phyloP scores from a whole-genome alignment of 2,888 invertebrate species.

The Eudemis profundana region DNA sequence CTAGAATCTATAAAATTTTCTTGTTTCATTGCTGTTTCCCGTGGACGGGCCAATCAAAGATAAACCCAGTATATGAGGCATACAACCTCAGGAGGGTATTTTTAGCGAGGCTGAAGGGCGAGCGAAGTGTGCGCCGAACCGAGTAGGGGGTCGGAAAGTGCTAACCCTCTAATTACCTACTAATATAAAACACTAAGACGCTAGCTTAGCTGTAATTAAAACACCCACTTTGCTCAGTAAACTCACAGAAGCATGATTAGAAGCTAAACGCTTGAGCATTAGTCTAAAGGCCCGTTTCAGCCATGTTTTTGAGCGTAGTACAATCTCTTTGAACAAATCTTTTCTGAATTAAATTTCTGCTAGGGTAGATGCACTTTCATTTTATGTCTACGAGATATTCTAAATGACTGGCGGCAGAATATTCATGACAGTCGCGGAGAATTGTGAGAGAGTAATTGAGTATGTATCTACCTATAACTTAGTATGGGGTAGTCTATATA shows the following conservation, averaged over 20 bases:
- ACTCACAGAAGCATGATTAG: conserved; percentile 4
- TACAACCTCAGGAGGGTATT: conserved; percentile 32
- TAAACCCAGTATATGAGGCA: conserved; percentile 21
- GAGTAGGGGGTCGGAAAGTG: conserved; percentile 22
- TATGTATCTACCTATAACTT: too few relatives aligned
- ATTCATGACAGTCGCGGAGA: background rate
- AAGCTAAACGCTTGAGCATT: background rate
- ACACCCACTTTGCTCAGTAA: conserved; percentile 12
- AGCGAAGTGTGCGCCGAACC: conserved; percentile 35
- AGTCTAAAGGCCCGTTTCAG: background rate
- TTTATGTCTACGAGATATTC: too few relatives aligned
- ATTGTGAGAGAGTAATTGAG: too few relatives aligned
- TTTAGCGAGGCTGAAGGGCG: conserved; percentile 40
- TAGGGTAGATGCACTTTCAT: too few relatives aligned
- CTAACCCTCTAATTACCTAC: conserved; percentile 31
- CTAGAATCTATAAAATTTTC: background rate
- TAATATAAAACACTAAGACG: conserved; percentile 33
- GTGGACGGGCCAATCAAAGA: conserved; percentile 27
- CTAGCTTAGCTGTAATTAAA: conserved; percentile 23
- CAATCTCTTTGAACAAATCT: background rate
- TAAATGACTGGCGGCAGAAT: background rate
- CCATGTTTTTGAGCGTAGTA: background rate
- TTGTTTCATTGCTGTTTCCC: background rate
- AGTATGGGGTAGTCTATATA: too few relatives aligned
- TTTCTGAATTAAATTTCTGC: background rate